Evolutionary conservation across 2,797 vertebrate genomes (phyloP), one percentile per base, ranked within the genome.

Genomic region (Pantherophis alleghaniensis): DNA sequence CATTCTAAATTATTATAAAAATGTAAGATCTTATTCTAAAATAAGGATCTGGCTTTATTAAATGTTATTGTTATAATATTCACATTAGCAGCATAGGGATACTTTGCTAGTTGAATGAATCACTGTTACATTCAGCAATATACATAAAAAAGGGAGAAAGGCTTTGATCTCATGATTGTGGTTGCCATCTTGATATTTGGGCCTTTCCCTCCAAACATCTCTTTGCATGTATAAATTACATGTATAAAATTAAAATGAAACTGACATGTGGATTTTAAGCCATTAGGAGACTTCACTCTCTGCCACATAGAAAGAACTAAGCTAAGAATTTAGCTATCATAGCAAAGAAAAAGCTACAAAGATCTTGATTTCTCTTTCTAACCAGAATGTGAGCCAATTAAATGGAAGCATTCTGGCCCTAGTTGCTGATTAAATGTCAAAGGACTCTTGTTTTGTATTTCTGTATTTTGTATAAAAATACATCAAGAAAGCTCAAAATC

Each of bases 41-140:
- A 42, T 79, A 63, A 90, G 16, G 6, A 22, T 53, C 42, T 53
- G 28, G 69, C 94, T 94, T 95, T 53, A 12, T 86, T 20, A 86
- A 42, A 61, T 51, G 10, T 22, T 20, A n/a, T 32, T 32, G 22
- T 51, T 47, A 53, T 51, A 51, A 42, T 37, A 63, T 61, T 42
- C 16, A 59, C 26, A 24, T 91, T 53, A n/a, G 51, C 11, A 28
- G 7, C 13, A 28, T 32, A 5, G 24, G 24, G 37, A n/a, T 86
- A 51, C 14, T 60, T 60, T 47, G 13, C 13, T 37, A n/a, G 88
- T 7, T 37, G 42, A 28, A 47, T 89, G 37, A 37, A 61, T 89
- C 53, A 87, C 7, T 87, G 51, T 56, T 53, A 55, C 28, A 56
- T 5, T 5, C 16, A 56, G 86, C 16, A n/a, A 88, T 32, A 14